Evolutionary conservation across 1,140 invertebrate species (phyloP), one percentile per base, ranked within the genome.

Genomic region (Drosophila oshimai): DNA sequence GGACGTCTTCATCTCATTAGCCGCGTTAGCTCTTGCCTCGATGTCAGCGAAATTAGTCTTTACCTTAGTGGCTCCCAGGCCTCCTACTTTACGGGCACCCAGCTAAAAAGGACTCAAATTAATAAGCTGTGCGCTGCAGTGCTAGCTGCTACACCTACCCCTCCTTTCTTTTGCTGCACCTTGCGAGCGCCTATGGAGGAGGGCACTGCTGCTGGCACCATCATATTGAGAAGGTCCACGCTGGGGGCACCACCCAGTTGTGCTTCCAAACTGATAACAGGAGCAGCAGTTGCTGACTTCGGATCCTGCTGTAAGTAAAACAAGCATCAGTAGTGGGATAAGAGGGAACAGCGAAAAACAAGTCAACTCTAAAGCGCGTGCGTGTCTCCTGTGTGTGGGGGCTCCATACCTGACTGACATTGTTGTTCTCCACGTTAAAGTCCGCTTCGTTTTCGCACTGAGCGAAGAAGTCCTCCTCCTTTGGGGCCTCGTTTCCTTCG

Each of bases 51-150:
- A 99, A 91, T 99, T 98, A 9, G 95, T 94, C 79, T 95, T 97
- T 4, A 99, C 96, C 91, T 97, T 97, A 51, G 98, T 98, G n/a
- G 98, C 99, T 51, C 98, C 98, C n/a, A 99, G 91, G 1, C 97
- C 96, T 34, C 94, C 94, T 91, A 97, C 98, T 88, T 98, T 98
- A 0, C 79, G 73, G 22, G 93, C 94, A 9, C 97, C 97, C 55
- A 98, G 78, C 89, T 90, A 24, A 4, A n/a, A 29, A 5, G 6
- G n/a, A 37, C 15, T 9, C 1, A 49, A 49, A 4, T 18, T 13
- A 24, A n/a, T 13, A 6, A 20, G 0, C 36, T 10, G 17, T 6
- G 6, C 0, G 20, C 15, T 9, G 9, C 6, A 10, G 12, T 7
- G 3, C 17, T 36, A 10, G 13, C 6, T 6, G 3, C n/a, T 17